Conservation (phyloP, 2,797 vertebrate genomes). For the Poeciliopsis presidionis region DNA sequence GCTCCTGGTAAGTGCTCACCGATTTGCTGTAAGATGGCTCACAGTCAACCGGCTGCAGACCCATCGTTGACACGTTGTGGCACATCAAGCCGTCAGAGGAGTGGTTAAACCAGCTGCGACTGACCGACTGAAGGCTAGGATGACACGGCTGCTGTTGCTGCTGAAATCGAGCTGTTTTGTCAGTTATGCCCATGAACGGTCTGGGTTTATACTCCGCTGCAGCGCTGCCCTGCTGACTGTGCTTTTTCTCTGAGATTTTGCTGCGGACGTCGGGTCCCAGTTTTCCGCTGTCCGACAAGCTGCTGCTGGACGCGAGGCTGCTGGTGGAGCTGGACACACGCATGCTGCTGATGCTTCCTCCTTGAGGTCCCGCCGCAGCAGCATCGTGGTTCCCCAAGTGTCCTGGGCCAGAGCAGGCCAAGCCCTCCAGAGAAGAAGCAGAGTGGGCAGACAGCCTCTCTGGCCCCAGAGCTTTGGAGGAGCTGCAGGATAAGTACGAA, state of each 20-base stretch:
- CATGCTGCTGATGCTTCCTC: slow-evolving; percentile 68
- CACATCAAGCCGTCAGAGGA: slow-evolving; percentile 77
- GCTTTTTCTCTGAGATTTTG: slow-evolving; percentile 84
- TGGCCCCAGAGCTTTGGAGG: slow-evolving; percentile 72
- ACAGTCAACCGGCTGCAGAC: slow-evolving; percentile 72
- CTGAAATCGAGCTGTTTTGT: slow-evolving; percentile 91
- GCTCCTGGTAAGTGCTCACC: slow-evolving; percentile 77
- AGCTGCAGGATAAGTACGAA: slow-evolving; percentile 69
- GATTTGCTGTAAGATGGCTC: slow-evolving; percentile 83
- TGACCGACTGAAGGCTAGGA: slow-evolving; percentile 49
- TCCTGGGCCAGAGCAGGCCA: slow-evolving; percentile 57
- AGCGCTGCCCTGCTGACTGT: slow-evolving; percentile 69
- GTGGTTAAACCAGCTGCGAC: slow-evolving; percentile 86
- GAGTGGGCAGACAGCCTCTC: slow-evolving; percentile 81
- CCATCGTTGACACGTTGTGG: slow-evolving; percentile 64
- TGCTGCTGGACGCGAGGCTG: slow-evolving; percentile 88
- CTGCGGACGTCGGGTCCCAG: slow-evolving; percentile 87
- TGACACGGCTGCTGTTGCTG: slow-evolving; percentile 66
- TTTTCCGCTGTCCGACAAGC: slow-evolving; percentile 87
- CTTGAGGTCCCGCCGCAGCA: slow-evolving; percentile 57
- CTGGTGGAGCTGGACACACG: slow-evolving; percentile 87
- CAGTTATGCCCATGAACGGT: slow-evolving; percentile 97
- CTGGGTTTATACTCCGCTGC: slow-evolving; percentile 86
- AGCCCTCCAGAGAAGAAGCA: slow-evolving; percentile 73
- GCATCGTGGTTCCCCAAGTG: slow-evolving; percentile 63